These are phyloP conservation scores for Sporophila hypoxantha DNA, from an alignment of 2,113 vertebrate genomes.

Conservation along the genomic window DNA sequence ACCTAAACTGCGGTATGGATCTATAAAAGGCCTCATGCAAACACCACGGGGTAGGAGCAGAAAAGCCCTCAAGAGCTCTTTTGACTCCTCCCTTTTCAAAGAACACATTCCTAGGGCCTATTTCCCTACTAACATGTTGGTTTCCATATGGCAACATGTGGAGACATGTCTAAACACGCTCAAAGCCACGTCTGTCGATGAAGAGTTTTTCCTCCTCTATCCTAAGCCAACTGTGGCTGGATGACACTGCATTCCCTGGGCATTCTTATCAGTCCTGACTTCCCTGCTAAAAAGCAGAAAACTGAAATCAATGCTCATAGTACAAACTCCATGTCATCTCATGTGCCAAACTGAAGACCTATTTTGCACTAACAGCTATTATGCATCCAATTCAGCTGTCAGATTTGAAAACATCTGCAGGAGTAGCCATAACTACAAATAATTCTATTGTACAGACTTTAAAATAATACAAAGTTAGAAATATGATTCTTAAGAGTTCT, in stretches of 20 bases:
- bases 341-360: background rate
- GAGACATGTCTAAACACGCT: background rate
- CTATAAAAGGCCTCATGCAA: background rate
- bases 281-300: background rate
- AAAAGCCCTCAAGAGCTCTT: background rate
- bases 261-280: background rate
- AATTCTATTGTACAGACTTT: background rate
- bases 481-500: background rate
- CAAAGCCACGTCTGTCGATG: background rate
- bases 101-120: background rate
- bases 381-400: background rate
- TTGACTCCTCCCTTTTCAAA: background rate
- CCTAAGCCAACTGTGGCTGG: background rate
- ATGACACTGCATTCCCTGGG: background rate
- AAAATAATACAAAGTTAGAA: background rate
- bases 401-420: background rate
- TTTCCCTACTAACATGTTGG: background rate
- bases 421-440: background rate
- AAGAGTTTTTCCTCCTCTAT: background rate
- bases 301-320: background rate
- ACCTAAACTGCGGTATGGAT: background rate
- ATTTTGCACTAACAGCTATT: background rate
- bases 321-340: background rate
- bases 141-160: background rate
- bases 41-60: fast-evolving